phyloP scores from a whole-genome alignment of 2,797 vertebrate genomes.

The Pseudochirops corinnae region DNA sequence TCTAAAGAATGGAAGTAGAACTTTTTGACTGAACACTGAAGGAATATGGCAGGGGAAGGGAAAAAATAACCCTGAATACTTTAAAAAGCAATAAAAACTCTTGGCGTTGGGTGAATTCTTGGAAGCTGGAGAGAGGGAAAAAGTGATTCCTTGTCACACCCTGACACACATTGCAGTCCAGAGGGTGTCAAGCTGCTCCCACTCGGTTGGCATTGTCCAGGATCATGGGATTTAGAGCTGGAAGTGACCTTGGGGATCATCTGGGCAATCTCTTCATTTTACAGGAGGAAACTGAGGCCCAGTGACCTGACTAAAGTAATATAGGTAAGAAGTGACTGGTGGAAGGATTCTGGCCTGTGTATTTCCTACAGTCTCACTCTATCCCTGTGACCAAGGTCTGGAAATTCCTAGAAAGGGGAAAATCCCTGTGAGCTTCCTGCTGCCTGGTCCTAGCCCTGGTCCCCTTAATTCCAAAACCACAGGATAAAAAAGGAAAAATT shows the following conservation, averaged over 20 bases:
- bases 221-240: neutral
- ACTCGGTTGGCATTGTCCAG: neutral
- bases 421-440: neutral
- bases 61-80: neutral
- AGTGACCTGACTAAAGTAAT: neutral
- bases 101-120: neutral
- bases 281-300: neutral
- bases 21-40: neutral
- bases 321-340: neutral
- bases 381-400: neutral
- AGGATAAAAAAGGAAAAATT: neutral
- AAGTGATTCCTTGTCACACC: neutral
- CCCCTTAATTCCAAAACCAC: neutral
- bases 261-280: neutral
- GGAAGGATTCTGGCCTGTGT: neutral
- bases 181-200: neutral
- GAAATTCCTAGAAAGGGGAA: neutral
- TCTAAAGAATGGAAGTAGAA: neutral
- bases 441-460: neutral
- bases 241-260: neutral
- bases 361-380: neutral
- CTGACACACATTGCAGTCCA: neutral
- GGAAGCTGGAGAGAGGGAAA: constrained; percentile 1
- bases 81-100: neutral
- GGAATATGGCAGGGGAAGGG: neutral